These are phyloP conservation scores for Hemicentrotus pulcherrimus DNA, from an alignment of 35 echinoderm and acorn worm genomes.

Conservation along the genomic window DNA sequence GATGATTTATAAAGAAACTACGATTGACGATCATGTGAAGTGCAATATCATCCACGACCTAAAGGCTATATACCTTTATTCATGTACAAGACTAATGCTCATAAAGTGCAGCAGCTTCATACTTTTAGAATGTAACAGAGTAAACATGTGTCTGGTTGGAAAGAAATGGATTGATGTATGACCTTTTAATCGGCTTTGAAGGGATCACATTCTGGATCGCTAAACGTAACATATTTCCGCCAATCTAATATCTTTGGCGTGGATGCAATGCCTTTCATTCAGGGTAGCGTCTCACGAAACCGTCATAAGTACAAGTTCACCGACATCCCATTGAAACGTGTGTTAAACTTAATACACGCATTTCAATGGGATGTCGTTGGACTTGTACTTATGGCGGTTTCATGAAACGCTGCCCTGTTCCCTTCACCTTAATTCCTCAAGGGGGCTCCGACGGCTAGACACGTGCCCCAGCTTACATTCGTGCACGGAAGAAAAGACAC, in stretches of 20 bases:
- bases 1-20: too few relatives aligned
- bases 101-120: not conserved
- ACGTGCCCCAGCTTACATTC: not conserved
- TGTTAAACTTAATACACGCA: too few relatives aligned
- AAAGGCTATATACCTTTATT: not conserved
- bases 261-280: not conserved
- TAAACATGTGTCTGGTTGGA: not conserved
- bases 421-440: not conserved
- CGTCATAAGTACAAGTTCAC: too few relatives aligned
- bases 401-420: too few relatives aligned
- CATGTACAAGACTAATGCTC: not conserved
- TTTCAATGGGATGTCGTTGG: too few relatives aligned
- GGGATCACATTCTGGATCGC: not conserved
- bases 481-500: not conserved
- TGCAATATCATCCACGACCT: not conserved
- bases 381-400: too few relatives aligned
- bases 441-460: too few relatives aligned
- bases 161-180: not conserved
- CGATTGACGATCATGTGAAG: not conserved
- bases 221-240: not conserved
- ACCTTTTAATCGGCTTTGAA: not conserved
- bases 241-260: conserved; percentile 18
- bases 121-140: not conserved
- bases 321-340: too few relatives aligned
- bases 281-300: too few relatives aligned